Base-by-base conservation (phyloP, 2,888 invertebrate genomes). In the Zaprionus lineosus region DNA sequence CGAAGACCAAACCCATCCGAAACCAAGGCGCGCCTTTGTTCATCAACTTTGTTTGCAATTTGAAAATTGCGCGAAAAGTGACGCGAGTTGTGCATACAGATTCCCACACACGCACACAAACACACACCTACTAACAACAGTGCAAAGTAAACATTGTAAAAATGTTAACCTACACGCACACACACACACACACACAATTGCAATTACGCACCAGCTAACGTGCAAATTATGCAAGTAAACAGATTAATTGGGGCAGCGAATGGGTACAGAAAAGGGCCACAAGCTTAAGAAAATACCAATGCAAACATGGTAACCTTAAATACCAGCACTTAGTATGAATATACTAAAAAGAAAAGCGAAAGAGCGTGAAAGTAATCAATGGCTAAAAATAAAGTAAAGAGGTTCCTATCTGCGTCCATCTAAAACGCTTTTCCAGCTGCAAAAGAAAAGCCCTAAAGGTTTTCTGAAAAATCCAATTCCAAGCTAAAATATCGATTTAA, bases 191-290 rank as follows among this genome's bases (percentile, higher is more conserved):
- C 36, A 61, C 34, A 71, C 46, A 59, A 59, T 58, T 70, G 57
- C 69, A 69, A 73, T 69, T 73, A 81, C 68, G 52, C 71, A 65
- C 44, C 47, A 71, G 60, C 82, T 77, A 84, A 78, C 71, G 60
- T 84, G 78, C 43, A 81, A 81, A 84, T 84, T 81, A 84, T 86
- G 78, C 78, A 81, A 86, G 79, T 86, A 81, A 81, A 86, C 84
- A 81, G 71, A 84, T 84, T 81, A 81, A 81, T 81, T 81, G 55
- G 79, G 84, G 70, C 79, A 65, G 51, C 43, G 50, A 65, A 62
- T 73, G 67, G 57, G 70, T 53, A 39, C 71, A 71, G 12, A 24
- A n/a, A n/a, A n/a, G n/a, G n/a, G 36, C 24, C 33, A 16, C 29
- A 36, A 52, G 11, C 15, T 41, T 16, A 15, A 31, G 41, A 28